phyloP scores from a whole-genome alignment of 2,113 vertebrate species.

The Grammomys dolichurus region DNA sequence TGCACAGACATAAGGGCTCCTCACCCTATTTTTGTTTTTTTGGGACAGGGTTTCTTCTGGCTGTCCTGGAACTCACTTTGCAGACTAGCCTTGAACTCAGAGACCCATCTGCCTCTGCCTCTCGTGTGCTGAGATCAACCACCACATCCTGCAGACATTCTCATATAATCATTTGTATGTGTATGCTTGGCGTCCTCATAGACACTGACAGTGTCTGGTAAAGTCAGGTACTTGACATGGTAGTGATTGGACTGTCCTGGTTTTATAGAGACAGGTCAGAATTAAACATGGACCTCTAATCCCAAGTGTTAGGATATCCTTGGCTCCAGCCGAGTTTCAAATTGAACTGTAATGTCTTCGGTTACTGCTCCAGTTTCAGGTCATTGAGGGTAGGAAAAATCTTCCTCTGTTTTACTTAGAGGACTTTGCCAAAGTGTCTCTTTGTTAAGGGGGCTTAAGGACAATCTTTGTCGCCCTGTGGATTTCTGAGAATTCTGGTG shows the following conservation, averaged over 20 bases:
- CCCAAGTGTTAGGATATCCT: background rate
- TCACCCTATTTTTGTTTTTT: too few relatives aligned
- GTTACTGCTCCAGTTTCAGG: conserved; percentile 61
- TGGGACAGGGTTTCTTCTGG: too few relatives aligned
- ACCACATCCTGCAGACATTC: background rate
- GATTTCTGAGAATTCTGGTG: background rate
- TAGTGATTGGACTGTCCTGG: background rate
- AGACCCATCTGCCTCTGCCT: too few relatives aligned
- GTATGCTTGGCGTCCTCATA: background rate
- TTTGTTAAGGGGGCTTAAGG: background rate
- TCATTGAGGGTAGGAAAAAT: conserved; percentile 5
- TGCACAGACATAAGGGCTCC: background rate
- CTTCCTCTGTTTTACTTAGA: background rate
- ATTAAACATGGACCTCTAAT: background rate
- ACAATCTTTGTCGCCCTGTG: accelerated
- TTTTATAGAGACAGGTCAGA: conserved; percentile 44
- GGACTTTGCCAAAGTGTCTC: background rate
- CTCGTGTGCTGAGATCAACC: too few relatives aligned
- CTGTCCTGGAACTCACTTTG: too few relatives aligned
- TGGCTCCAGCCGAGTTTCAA: conserved; percentile 40
- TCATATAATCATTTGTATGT: background rate
- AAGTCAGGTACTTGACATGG: conserved; percentile 3
- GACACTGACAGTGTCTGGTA: background rate
- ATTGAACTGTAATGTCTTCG: conserved; percentile 33
- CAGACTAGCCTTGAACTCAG: too few relatives aligned